A percentile compares a stretch with the other conserved stretches of the same genome.
Evolutionary conservation across 2,113 vertebrate species (phyloP).

Genomic region (Scortum barcoo): DNA sequence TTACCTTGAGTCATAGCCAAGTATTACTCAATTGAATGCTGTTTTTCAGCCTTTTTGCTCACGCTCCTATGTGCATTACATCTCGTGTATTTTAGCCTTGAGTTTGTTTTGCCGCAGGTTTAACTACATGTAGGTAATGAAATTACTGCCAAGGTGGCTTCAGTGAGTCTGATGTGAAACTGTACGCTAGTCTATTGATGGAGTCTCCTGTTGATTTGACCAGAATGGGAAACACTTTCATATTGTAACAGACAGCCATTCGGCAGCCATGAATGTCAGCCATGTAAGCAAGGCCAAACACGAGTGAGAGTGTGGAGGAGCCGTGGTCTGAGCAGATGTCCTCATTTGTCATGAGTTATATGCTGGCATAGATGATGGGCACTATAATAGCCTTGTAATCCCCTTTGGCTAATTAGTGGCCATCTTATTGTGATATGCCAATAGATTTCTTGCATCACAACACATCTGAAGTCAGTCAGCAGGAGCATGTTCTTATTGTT

Average conservation of each 20-base stretch:
- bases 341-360: conserved; percentile 67
- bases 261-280: conserved; percentile 24
- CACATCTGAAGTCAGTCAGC: conserved; percentile 47
- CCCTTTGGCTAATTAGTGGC: conserved; percentile 66
- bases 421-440: conserved; percentile 46
- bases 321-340: conserved; percentile 64
- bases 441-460: conserved; percentile 37
- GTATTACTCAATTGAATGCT: conserved; percentile 45
- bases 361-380: conserved; percentile 55
- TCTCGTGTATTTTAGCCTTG: conserved; percentile 38
- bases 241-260: conserved; percentile 15
- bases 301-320: conserved; percentile 35
- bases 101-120: conserved; percentile 40
- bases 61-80: conserved; percentile 17
- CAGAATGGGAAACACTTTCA: neutral
- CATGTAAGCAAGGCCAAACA: conserved; percentile 46
- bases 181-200: neutral
- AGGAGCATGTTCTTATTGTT: conserved; percentile 33
- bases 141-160: conserved; percentile 24
- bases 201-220: neutral
- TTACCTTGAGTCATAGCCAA: conserved; percentile 58
- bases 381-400: conserved; percentile 65
- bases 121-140: conserved; percentile 26
- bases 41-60: conserved; percentile 52
- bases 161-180: conserved; percentile 14